Conservation (phyloP, 1,140 invertebrate species). For the Chymomyza costata region DNA sequence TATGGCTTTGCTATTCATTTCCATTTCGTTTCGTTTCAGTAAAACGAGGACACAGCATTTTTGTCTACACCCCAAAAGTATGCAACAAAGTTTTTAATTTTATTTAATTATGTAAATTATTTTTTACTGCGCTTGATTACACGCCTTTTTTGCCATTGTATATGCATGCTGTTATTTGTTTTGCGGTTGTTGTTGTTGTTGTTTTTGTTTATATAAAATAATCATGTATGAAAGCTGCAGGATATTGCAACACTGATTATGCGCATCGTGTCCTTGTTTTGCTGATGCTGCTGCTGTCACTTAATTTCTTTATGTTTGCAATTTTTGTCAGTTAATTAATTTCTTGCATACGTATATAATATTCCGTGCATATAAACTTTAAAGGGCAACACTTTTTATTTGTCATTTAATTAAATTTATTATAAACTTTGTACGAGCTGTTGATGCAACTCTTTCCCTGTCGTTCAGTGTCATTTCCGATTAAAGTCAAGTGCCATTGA, state of each 20-base stretch:
- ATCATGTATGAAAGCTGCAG: conserved; percentile 60
- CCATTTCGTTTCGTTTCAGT: conserved; percentile 47
- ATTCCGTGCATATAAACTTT: neutral
- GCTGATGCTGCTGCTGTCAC: conserved; percentile 1
- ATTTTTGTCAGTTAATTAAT: conserved; percentile 63
- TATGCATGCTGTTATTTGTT: conserved; percentile 10
- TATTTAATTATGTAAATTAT: conserved; percentile 58
- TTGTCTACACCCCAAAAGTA: no score
- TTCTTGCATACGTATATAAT: conserved; percentile 22
- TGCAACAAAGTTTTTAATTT: conserved; percentile 52
- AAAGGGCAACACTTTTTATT: conserved; percentile 10
- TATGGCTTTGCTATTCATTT: conserved; percentile 63
- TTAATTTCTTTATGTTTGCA: conserved; percentile 5
- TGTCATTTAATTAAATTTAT: conserved; percentile 22
- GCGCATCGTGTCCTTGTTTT: conserved; percentile 14
- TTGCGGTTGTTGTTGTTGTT: conserved; percentile 13
- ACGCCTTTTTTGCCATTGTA: conserved; percentile 22
- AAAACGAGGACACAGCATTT: conserved; percentile 19
- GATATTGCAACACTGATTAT: conserved; percentile 59
- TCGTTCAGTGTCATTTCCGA: no score
- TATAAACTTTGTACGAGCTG: conserved; percentile 9
- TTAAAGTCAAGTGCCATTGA: no score
- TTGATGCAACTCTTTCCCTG: no score
- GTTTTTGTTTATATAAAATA: conserved; percentile 39
- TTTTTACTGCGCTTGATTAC: conserved; percentile 16